These are phyloP conservation scores for Acanthoscelides obtectus DNA, from an alignment of 2,888 invertebrate genomes.

Conservation along the genomic window DNA sequence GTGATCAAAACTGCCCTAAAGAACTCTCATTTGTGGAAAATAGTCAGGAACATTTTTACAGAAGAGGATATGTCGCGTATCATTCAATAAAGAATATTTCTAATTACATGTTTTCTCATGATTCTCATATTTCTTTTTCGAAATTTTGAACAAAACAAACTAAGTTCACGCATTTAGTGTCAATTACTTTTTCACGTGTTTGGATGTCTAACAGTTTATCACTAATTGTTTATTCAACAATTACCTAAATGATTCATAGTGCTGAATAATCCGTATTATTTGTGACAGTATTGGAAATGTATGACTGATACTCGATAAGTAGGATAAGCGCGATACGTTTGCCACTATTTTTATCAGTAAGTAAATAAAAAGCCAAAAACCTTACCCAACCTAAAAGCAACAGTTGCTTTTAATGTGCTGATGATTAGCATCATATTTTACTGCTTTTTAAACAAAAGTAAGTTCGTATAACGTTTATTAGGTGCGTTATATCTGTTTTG, in stretches of 20 bases:
- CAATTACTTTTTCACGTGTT: background rate
- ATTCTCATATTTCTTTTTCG: too few species aligned
- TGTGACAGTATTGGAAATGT: background rate
- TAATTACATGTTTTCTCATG: too few species aligned
- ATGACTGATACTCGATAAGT: background rate
- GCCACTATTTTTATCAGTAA: background rate
- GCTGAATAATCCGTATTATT: background rate
- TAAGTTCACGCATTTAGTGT: background rate
- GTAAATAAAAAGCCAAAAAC: background rate
- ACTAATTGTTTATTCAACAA: background rate
- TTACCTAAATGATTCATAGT: background rate
- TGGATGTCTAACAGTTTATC: background rate
- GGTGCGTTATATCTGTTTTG: background rate
- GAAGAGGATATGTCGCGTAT: too few species aligned
- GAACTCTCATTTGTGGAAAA: too few species aligned
- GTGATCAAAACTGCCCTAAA: too few species aligned
- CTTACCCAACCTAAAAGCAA: background rate
- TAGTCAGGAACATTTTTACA: too few species aligned
- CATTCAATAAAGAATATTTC: too few species aligned
- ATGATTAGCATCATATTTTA: background rate
- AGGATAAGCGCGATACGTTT: background rate
- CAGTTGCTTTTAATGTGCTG: background rate
- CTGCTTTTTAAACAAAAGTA: background rate
- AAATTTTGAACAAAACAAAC: background rate
- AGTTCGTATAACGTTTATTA: background rate